phyloP scores from a whole-genome alignment of 1,140 invertebrate species.

The Calephelis virginiensis region DNA sequence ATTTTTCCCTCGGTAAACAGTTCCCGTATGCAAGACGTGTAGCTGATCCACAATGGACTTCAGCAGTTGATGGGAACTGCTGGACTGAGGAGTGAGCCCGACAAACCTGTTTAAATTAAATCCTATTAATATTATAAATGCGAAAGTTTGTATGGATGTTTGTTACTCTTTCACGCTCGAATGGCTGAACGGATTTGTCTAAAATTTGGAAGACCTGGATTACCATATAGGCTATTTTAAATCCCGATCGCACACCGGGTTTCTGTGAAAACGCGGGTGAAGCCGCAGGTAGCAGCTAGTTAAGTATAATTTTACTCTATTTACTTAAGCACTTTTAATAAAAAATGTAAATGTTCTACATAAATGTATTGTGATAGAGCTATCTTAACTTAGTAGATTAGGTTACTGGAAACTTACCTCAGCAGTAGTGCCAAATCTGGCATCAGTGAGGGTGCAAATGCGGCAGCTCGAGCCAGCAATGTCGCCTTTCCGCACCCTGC shows the following conservation, averaged over 20 bases:
- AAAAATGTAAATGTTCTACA: too few species aligned
- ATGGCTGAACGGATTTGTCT: too few species aligned
- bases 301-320: too few species aligned
- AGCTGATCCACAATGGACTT: slow-evolving; percentile 84
- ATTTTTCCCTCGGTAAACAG: slow-evolving; percentile 80
- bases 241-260: too few species aligned
- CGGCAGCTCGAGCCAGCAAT: slow-evolving; percentile 82
- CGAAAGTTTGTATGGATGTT: background rate
- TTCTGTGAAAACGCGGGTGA: too few species aligned
- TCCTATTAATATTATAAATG: background rate
- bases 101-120: slow-evolving; percentile 75
- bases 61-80: slow-evolving; percentile 82
- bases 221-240: too few species aligned
- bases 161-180: too few species aligned
- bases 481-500: slow-evolving; percentile 90
- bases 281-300: too few species aligned
- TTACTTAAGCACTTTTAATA: too few species aligned
- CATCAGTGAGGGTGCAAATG: slow-evolving; percentile 82
- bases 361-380: too few species aligned
- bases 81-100: slow-evolving; percentile 83
- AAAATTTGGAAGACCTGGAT: too few species aligned
- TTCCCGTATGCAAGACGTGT: slow-evolving; percentile 80
- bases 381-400: too few species aligned
- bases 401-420: slow-evolving; percentile 36
- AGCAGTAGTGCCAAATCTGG: slow-evolving; percentile 79